Evolutionary conservation across 2,888 invertebrate genomes (phyloP).

Genomic region (Drosophila borborema): DNA sequence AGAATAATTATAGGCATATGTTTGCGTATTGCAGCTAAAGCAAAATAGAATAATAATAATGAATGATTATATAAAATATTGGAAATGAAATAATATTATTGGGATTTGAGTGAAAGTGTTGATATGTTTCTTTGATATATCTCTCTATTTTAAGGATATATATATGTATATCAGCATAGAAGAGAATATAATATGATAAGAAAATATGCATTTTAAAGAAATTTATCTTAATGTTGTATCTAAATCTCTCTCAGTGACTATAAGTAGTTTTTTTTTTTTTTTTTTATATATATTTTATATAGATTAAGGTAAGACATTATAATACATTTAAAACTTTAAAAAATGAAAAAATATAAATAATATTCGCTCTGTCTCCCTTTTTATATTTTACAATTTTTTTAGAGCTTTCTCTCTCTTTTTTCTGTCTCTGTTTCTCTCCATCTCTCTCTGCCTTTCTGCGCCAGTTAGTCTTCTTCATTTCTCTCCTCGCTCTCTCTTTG

Average conservation of each 20-base stretch:
- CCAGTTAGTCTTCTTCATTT: no score
- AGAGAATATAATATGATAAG: not conserved
- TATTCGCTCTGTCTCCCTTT: not conserved
- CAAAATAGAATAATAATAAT: not conserved
- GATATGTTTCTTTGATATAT: not conserved
- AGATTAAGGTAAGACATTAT: no score
- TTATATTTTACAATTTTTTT: no score
- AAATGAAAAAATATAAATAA: no score
- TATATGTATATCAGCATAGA: not conserved
- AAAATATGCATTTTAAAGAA: no score
- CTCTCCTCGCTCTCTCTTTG: not conserved
- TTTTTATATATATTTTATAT: no score
- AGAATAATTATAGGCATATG: constrained; percentile 2
- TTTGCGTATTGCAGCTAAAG: not conserved
- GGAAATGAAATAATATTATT: not conserved
- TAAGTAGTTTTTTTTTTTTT: no score
- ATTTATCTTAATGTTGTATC: no score
- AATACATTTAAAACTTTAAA: no score
- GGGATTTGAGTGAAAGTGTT: not conserved
- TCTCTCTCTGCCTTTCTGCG: not conserved
- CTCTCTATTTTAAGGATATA: not conserved
- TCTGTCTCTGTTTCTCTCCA: not conserved
- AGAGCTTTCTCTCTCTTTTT: no score
- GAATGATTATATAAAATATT: not conserved
- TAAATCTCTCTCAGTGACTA: no score